Evolutionary conservation across 2,113 vertebrate genomes (phyloP), one percentile per base, ranked within the genome.

Genomic region (Ascaphus truei): DNA sequence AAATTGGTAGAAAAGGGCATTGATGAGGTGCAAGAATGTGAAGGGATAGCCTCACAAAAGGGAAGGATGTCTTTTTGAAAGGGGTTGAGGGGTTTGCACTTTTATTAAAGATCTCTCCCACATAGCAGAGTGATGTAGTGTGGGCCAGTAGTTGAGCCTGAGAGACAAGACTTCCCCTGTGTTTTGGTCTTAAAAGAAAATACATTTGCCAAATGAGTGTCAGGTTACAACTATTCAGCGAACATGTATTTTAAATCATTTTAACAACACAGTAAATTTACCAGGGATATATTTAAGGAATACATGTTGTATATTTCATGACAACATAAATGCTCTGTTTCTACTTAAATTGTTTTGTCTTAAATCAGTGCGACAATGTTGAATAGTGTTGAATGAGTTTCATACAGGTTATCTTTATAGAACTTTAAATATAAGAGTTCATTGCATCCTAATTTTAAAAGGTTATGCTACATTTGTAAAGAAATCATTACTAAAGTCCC

Each of bases 191-290:
- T 29, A 41, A 36, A 56, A 43, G 13, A 29, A 68, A 68, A 59
- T 18, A 11, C 4, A 20, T 48, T 60, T 60, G 18, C 16, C 41
- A 59, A 59, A 68, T 50, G 47, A 68, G 66, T 59, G 59, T 68
- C 55, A 51, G 43, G 43, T 68, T 68, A 50, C 66, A 68, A 68
- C 59, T 59, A 23, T 50, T 60, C 43, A 59, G 66, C 56, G 50
- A 68, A 59, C 45, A 60, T 36, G 55, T 57, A 60, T 60, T 60
- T 60, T 68, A 60, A 68, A 68, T 68, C 66, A 59, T 68, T 68
- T 68, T 68, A 68, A 68, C 53, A 59, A 58, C 66, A 57, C 47
- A 68, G 58, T 68, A 68, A 68, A 68, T 68, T 60, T 50, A 30
- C 43, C 15, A 25, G 43, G 55, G 59, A 37, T 68, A 60, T 57